Evolutionary conservation across 1,140 invertebrate genomes (phyloP).

Genomic region (Drosophila orosa): DNA sequence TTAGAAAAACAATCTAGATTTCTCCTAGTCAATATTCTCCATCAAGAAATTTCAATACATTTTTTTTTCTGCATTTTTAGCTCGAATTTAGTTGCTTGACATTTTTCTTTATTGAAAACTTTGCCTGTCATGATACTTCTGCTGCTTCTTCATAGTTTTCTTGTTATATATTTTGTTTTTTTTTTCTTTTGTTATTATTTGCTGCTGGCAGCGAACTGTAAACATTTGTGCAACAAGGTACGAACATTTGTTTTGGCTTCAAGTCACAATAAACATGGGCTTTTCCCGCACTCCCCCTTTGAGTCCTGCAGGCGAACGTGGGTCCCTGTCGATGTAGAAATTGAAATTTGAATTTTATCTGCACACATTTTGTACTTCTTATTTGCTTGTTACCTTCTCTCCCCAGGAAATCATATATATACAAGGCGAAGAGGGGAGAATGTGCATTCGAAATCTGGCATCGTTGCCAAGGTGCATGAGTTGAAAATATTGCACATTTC

Average conservation of each 20-base stretch:
- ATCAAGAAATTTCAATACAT: neutral
- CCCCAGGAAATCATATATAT: slow-evolving; percentile 5
- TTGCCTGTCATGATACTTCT: slow-evolving; percentile 44
- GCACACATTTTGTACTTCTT: slow-evolving; percentile 72
- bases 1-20: neutral
- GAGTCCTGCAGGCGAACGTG: slow-evolving; percentile 10
- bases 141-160: slow-evolving; percentile 31
- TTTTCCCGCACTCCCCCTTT: slow-evolving; percentile 11
- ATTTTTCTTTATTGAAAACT: slow-evolving; percentile 45
- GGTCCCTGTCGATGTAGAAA: slow-evolving; percentile 63
- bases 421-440: neutral
- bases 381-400: slow-evolving; percentile 56
- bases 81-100: neutral
- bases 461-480: slow-evolving; percentile 59
- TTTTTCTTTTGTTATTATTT: slow-evolving; percentile 28
- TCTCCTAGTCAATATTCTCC: neutral
- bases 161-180: slow-evolving; percentile 12
- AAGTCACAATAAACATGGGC: slow-evolving; percentile 70
- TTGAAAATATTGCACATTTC: slow-evolving; percentile 72
- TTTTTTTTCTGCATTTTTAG: neutral
- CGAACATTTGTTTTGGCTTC: slow-evolving; percentile 78
- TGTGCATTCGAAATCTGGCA: slow-evolving; percentile 52
- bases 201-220: slow-evolving; percentile 64
- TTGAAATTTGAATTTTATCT: slow-evolving; percentile 81
- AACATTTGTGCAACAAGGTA: slow-evolving; percentile 79